Percentiles rank a stretch among this genome's conserved stretches.
Conservation (phyloP, 53 echinoderm and acorn worm genomes). For the Holothuria scabra region DNA sequence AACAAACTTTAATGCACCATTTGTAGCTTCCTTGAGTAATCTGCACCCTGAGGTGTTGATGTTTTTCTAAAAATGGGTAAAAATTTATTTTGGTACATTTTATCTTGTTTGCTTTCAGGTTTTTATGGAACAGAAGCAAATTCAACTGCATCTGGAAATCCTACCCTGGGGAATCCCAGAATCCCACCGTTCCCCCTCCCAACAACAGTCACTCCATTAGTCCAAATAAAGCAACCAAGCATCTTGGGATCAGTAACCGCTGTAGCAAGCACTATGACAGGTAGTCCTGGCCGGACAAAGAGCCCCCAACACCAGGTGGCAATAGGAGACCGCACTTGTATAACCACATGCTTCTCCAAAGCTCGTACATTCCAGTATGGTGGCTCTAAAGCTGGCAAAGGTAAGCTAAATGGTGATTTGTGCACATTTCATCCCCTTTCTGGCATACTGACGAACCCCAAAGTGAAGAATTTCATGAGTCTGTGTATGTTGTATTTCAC, state of each 20-base stretch:
- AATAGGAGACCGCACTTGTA: constrained; percentile 78
- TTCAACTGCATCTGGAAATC: constrained; percentile 59
- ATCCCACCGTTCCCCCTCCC: constrained; percentile 93
- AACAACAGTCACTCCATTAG: constrained; percentile 70
- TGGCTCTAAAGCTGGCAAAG: constrained; percentile 10
- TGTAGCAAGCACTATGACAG: constrained; percentile 68
- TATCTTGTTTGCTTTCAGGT: constrained; percentile 57
- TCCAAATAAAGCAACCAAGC: constrained; percentile 87
- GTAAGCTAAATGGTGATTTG: too few species aligned
- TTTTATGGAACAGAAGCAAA: constrained; percentile 91
- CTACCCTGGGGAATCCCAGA: constrained; percentile 85
- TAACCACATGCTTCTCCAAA: constrained; percentile 75
- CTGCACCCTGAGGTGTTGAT: too few species aligned
- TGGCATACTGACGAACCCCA: too few species aligned
- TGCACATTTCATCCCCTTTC: too few species aligned
- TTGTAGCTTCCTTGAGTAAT: too few species aligned
- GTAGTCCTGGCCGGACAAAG: constrained; percentile 62
- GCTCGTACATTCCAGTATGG: constrained; percentile 59
- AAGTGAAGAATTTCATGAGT: too few species aligned
- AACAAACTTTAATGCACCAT: too few species aligned
- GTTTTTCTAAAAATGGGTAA: too few species aligned
- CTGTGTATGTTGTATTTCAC: too few species aligned
- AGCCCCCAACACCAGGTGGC: constrained; percentile 58
- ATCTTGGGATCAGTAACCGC: constrained; percentile 77
- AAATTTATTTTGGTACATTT: too few species aligned